Evolutionary conservation across 2,797 vertebrate species (phyloP), one percentile per base, ranked within the genome.

Genomic region (Microchirus variegatus): DNA sequence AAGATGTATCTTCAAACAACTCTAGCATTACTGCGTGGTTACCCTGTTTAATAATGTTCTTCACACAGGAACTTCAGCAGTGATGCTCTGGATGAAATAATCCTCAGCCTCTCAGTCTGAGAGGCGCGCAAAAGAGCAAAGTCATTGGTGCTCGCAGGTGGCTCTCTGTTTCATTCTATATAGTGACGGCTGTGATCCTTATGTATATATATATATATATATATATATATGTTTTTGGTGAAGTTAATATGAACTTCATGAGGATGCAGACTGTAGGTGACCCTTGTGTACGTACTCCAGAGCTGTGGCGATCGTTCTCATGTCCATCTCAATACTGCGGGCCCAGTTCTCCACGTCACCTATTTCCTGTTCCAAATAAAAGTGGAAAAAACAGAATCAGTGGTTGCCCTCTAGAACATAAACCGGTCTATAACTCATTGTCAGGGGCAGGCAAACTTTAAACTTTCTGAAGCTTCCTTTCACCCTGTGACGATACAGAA

Each of bases 281-380:
- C 96, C 95, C 85, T 98, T 98, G 84, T 97, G 95, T 42, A 96
- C 94, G 0, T 98, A 98, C 71, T 99, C 96, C 75, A 99, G 89
- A 5, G 96, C 96, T 0, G 96, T 96, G 77, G 96, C 92, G 0
- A 98, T 96, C 31, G 95, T 99, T 63, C 96, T 93, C 96, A 98
- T 99, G 89, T 99, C 97, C 94, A 98, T 92, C 88, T 99, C 96
- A 12, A 99, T 99, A 80, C 97, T 99, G 38, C 95, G 92, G 0
- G 97, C 96, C 96, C 97, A 99, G 84, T 98, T 98, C 86, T 98
- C 96, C 81, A 98, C 97, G 4, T 99, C 96, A 0, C 97, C 97
- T 4, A 99, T 99, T 90, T 98, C 97, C 97, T 99, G 86, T 31
- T 31, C 16, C 59, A 67, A 64, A 52, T 2, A 53, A 55, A 1